Base-by-base conservation (phyloP, 2,113 vertebrate species). In the Macaca nemestrina region DNA sequence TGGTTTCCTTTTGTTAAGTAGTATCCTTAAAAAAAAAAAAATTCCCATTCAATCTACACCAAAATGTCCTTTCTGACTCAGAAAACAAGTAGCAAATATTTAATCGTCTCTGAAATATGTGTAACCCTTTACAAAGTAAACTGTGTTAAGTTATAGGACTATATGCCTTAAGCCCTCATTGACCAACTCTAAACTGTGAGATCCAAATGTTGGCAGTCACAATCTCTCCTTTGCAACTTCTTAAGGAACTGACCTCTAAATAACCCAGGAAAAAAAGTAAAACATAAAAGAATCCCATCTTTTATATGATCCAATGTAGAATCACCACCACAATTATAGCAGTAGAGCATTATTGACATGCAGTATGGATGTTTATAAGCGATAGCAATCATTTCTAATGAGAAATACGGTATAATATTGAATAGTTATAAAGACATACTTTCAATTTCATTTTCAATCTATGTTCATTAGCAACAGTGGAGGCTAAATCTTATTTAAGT, bases 241-340 rank as follows among this genome's bases (percentile, higher is more conserved):
- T 97, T 70, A 81, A 96, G 95, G 94, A 98, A 97, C 90, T 93
- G 80, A 93, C 89, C 97, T 90, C 89, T 96, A 97, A 98, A 94
- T 25, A 95, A 92, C 67, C 88, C 85, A 97, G 73, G 73, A 16
- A 67, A 97, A 85, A 97, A 96, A 97, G 93, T 14, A 89, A 95
- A 88, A 86, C 67, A 59, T 90, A 75, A 92, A 90, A 50, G 32
- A 90, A 91, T 78, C 45, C 72, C 93, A 97, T 45, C 95, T 97
- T 98, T 97, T 94, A 91, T 97, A 89, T 94, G 96, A 98, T 97
- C 97, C 98, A 98, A 98, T 98, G 96, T 98, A 98, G 97, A 93
- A 96, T 93, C 35, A 64, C 76, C 95, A 95, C 52, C 96, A 95
- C 96, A 97, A 67, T 85, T 96, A 96, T 76, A 98, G 89, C 90